A percentile compares a stretch with the other conserved stretches of the same genome.
Conservation (phyloP, 2,888 invertebrate genomes). For the Diachrysia chrysitis region DNA sequence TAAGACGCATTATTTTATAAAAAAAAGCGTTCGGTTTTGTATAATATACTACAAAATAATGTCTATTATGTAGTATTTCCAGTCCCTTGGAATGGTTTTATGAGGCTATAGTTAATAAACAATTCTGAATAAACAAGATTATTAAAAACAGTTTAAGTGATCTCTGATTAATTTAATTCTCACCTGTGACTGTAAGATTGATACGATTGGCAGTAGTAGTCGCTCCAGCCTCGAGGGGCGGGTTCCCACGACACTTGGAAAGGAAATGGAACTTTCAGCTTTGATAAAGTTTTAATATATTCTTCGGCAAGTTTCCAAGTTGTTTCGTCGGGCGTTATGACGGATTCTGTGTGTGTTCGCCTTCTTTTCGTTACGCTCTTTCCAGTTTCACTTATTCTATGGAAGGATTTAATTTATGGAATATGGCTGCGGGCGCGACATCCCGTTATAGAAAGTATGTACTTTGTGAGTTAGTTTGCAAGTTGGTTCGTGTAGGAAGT, state of each 20-base stretch:
- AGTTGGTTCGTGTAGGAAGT: constrained; percentile 50
- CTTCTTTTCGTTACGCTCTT: constrained; percentile 66
- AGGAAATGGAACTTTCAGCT: constrained; percentile 85
- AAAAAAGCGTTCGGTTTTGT: no score
- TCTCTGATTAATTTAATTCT: constrained; percentile 69
- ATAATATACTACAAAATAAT: no score
- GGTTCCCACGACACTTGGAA: constrained; percentile 69
- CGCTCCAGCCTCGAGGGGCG: constrained; percentile 56
- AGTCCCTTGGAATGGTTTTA: no score
- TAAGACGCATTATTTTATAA: background rate
- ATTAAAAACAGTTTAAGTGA: constrained; percentile 43
- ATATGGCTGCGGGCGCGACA: constrained; percentile 55
- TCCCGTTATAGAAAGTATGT: constrained; percentile 53
- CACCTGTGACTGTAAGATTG: constrained; percentile 52
- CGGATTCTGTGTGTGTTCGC: constrained; percentile 71
- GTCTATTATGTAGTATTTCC: no score
- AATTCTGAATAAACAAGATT: no score
- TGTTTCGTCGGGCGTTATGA: constrained; percentile 80
- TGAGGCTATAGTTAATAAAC: no score
- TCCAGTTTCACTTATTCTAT: constrained; percentile 62
- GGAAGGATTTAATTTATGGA: constrained; percentile 70
- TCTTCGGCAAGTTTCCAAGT: constrained; percentile 84
- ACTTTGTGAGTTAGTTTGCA: constrained; percentile 58
- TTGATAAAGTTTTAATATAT: constrained; percentile 89
- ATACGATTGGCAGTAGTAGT: constrained; percentile 45